phyloP scores from a whole-genome alignment of 2,797 vertebrate species.

The Thaleichthys pacificus region DNA sequence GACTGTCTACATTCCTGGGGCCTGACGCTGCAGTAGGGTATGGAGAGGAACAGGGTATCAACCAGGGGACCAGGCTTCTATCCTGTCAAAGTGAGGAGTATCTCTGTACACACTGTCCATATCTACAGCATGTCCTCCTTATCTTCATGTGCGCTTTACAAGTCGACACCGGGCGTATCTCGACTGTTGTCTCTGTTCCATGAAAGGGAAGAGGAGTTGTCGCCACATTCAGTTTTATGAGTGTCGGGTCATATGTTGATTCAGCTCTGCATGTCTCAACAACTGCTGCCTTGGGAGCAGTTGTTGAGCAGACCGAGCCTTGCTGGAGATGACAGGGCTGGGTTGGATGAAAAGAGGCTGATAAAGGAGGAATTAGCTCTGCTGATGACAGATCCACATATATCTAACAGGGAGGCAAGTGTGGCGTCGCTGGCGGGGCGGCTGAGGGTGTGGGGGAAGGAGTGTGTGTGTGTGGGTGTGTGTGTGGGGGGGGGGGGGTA shows the following conservation, averaged over 20 bases:
- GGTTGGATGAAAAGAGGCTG: slow-evolving; percentile 3
- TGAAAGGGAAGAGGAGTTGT: no score
- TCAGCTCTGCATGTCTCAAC: not conserved
- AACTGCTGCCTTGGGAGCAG: no score
- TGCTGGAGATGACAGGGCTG: not conserved
- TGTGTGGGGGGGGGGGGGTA: no score
- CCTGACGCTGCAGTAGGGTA: not conserved
- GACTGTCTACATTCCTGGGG: slow-evolving; percentile 17
- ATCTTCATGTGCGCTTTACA: no score
- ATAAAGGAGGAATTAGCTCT: not conserved
- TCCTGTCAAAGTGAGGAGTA: not conserved
- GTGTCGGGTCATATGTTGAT: not conserved
- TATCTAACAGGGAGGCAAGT: slow-evolving; percentile 13
- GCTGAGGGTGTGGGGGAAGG: no score
- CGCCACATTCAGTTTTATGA: no score
- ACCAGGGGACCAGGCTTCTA: not conserved
- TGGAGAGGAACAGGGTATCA: not conserved
- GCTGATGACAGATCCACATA: not conserved
- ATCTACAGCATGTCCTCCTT: no score
- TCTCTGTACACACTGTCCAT: no score
- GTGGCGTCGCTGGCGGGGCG: not conserved
- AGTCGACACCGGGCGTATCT: no score
- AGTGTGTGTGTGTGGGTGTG: no score
- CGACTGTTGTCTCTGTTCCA: no score
- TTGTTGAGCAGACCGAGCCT: no score